Conservation (phyloP, 2,113 vertebrate genomes). For the Eudyptes chrysolophus region DNA sequence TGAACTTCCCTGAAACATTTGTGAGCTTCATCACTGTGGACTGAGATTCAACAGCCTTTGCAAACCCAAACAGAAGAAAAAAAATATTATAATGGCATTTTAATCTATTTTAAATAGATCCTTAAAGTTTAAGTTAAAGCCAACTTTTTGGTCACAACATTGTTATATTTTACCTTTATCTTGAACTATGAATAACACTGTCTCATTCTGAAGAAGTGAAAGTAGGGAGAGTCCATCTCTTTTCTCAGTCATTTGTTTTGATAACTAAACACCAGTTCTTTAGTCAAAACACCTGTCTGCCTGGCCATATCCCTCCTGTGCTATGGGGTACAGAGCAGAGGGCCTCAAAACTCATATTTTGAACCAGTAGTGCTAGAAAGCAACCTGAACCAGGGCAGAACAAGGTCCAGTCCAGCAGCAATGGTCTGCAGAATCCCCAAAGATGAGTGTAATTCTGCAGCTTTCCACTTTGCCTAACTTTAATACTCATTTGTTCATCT, state of each 20-base stretch:
- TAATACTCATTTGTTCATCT: background rate
- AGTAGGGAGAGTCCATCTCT: background rate
- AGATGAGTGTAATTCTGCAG: background rate
- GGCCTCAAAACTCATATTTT: background rate
- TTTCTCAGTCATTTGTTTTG: background rate
- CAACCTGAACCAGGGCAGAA: background rate
- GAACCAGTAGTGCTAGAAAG: background rate
- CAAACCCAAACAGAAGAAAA: background rate
- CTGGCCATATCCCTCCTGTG: background rate
- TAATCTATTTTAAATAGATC: background rate
- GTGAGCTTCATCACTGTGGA: rapidly evolving
- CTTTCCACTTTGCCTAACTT: background rate
- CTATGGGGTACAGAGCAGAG: background rate
- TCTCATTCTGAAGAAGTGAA: background rate
- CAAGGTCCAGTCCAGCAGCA: background rate
- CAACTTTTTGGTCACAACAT: background rate
- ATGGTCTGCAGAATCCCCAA: background rate
- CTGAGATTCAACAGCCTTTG: background rate
- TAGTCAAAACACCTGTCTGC: background rate
- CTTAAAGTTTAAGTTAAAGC: background rate
- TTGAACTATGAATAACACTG: background rate
- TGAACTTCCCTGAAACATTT: background rate
- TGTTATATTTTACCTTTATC: background rate
- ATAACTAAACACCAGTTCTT: background rate
- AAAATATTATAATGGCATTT: background rate